A percentile compares a stretch with the other conserved stretches of the same genome.
Evolutionary conservation across 2,797 vertebrate species (phyloP).

Genomic region (Cossypha niveicapilla): DNA sequence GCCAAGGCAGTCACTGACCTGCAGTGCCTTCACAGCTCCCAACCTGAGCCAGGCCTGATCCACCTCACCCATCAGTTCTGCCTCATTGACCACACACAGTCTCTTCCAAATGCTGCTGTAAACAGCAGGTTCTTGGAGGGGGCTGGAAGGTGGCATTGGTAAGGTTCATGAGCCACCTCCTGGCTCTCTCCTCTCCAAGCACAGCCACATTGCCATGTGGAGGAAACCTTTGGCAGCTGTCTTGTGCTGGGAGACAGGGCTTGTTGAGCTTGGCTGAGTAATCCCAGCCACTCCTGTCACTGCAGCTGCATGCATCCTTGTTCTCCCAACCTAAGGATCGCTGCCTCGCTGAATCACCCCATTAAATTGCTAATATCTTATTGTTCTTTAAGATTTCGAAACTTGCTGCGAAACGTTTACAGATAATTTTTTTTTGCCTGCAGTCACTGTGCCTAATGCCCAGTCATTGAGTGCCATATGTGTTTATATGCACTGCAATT

Average conservation of each 20-base stretch:
- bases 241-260: conserved; percentile 33
- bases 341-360: conserved; percentile 73
- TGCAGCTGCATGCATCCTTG: conserved; percentile 66
- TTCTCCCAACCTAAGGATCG: conserved; percentile 67
- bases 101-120: conserved; percentile 35
- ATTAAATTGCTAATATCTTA: conserved; percentile 79
- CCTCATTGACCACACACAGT: background rate
- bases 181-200: conserved; percentile 14
- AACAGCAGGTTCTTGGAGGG: conserved; percentile 31
- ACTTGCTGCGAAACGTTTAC: conserved; percentile 78
- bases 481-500: conserved; percentile 79
- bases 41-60: conserved; percentile 28
- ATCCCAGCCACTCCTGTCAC: conserved; percentile 40
- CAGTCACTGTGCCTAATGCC: conserved; percentile 79
- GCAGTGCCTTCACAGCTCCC: background rate
- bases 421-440: conserved; percentile 77
- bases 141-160: conserved; percentile 15
- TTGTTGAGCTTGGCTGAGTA: conserved; percentile 63
- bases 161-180: conserved; percentile 3
- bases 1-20: background rate
- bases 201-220: conserved; percentile 7
- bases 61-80: conserved; percentile 47
- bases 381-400: conserved; percentile 76
- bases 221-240: conserved; percentile 53
- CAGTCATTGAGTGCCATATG: conserved; percentile 77